These are phyloP conservation scores for Leptonema lineaticorne DNA, from an alignment of 1,140 invertebrate genomes.

Conservation along the genomic window DNA sequence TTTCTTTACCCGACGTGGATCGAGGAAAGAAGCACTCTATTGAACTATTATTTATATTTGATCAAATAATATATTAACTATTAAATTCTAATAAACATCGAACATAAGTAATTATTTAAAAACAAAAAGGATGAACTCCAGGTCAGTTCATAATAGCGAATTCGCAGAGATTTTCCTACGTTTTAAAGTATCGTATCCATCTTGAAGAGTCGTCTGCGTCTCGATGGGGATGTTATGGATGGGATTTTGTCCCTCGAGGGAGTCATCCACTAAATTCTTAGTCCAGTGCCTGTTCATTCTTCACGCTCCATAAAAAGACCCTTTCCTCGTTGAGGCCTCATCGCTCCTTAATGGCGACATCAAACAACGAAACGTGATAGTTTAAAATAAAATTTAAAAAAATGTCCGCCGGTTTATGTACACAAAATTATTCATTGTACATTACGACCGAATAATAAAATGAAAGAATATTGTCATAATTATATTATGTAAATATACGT, in stretches of 20 bases:
- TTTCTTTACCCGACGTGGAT: too few relatives aligned
- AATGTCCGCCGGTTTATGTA: not conserved
- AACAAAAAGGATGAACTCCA: not conserved
- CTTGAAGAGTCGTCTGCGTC: not conserved
- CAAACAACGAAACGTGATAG: slow-evolving; percentile 1
- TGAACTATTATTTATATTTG: too few relatives aligned
- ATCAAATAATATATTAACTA: too few relatives aligned
- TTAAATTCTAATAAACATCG: too few relatives aligned
- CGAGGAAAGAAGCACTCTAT: too few relatives aligned
- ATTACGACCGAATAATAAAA: too few relatives aligned
- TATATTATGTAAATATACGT: not conserved
- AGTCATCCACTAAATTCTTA: not conserved
- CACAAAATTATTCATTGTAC: not conserved
- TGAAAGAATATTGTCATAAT: too few relatives aligned
- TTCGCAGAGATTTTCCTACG: not conserved
- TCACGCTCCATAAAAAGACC: slow-evolving; percentile 11
- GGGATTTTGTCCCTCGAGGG: not conserved
- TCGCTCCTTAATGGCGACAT: slow-evolving; percentile 1
- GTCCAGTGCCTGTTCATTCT: slow-evolving; percentile 9
- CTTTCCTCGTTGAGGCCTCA: not conserved
- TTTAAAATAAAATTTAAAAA: slow-evolving; percentile 3
- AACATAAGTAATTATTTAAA: too few relatives aligned
- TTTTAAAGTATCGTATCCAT: not conserved
- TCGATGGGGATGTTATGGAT: not conserved
- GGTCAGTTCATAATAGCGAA: not conserved